phyloP scores from a whole-genome alignment of 2,797 vertebrate genomes.

The Synanceia verrucosa region DNA sequence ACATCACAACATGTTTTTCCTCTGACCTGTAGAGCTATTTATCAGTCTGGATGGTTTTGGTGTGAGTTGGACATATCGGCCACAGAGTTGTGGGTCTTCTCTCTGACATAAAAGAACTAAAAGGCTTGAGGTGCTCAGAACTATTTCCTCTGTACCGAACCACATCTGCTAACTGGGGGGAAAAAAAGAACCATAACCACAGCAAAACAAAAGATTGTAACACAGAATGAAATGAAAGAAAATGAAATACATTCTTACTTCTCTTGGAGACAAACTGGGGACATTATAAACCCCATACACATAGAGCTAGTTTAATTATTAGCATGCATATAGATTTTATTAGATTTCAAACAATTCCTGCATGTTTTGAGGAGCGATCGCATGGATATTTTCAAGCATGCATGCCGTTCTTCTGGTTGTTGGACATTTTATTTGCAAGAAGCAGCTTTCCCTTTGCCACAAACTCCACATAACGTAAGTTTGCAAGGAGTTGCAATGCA shows the following conservation, averaged over 20 bases:
- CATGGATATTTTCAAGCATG: background rate
- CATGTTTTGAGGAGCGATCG: background rate
- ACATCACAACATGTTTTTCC: no score
- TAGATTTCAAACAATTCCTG: background rate
- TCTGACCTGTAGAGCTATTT: background rate
- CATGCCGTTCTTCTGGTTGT: background rate
- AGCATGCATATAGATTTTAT: background rate
- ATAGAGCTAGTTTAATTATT: background rate
- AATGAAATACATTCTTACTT: constrained; percentile 5
- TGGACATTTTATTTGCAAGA: background rate
- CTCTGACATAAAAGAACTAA: background rate
- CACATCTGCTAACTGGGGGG: no score
- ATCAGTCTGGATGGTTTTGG: background rate
- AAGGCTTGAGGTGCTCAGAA: no score
- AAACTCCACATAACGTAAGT: background rate
- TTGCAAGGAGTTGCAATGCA: background rate
- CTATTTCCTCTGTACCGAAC: background rate
- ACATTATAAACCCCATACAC: background rate
- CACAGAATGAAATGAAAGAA: background rate
- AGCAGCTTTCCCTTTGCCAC: background rate
- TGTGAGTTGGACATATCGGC: background rate
- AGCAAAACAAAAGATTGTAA: constrained; percentile 6
- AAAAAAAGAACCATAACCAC: no score
- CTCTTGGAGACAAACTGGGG: background rate
- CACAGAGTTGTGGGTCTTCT: background rate